Percentiles rank a stretch among this genome's conserved stretches.
Evolutionary conservation across 2,113 vertebrate genomes (phyloP).

Genomic region (Percopsis transmontana): DNA sequence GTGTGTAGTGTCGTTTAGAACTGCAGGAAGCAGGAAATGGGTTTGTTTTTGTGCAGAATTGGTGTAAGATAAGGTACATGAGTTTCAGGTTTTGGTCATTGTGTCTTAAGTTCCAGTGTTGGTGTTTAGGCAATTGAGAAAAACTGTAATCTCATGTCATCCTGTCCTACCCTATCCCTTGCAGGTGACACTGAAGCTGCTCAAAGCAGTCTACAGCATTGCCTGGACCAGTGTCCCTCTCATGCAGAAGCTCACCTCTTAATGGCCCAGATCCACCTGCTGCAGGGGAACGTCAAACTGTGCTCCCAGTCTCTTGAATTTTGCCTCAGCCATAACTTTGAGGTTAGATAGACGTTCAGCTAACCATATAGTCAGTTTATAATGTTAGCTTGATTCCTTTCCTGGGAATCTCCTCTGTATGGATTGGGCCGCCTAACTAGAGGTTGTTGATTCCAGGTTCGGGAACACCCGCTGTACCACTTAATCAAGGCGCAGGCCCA

Average conservation of each 20-base stretch:
- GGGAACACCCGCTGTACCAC: slow-evolving; percentile 92
- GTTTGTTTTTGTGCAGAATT: too few relatives aligned
- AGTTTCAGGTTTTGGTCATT: too few relatives aligned
- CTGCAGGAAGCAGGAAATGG: too few relatives aligned
- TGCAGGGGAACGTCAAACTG: slow-evolving; percentile 85
- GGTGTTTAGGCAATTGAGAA: too few relatives aligned
- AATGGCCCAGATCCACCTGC: slow-evolving; percentile 93
- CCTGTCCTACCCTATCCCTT: slow-evolving; percentile 18
- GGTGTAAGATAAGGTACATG: too few relatives aligned
- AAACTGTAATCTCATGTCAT: not conserved
- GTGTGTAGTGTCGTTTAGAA: too few relatives aligned
- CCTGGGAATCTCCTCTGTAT: not conserved
- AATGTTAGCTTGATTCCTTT: not conserved
- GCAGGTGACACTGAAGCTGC: slow-evolving; percentile 87
- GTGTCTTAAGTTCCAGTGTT: too few relatives aligned
- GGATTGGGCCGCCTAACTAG: not conserved
- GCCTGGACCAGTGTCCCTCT: slow-evolving; percentile 87
- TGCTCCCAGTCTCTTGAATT: slow-evolving; percentile 93
- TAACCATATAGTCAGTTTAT: not conserved
- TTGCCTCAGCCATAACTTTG: slow-evolving; percentile 94
- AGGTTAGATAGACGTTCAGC: slow-evolving; percentile 68
- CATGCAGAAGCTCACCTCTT: slow-evolving; percentile 90
- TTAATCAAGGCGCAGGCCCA: slow-evolving; percentile 92
- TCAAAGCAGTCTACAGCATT: slow-evolving; percentile 83
- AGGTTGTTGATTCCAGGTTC: slow-evolving; percentile 77